phyloP scores from a whole-genome alignment of 2,888 invertebrate genomes.

The Andrena bicolor region DNA sequence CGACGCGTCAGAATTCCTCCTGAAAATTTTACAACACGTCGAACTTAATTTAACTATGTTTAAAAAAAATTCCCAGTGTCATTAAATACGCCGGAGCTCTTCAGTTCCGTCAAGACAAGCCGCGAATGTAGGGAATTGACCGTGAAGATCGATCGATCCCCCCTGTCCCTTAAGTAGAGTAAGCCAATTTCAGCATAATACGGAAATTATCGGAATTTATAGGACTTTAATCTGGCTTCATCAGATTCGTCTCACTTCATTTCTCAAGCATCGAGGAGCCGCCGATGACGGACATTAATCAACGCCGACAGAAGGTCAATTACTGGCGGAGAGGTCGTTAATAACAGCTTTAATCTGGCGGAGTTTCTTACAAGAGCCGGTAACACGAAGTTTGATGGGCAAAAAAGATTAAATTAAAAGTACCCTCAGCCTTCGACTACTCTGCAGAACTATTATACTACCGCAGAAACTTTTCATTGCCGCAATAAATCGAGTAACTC shows the following conservation, averaged over 20 bases:
- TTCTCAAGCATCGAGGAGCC: constrained; percentile 48
- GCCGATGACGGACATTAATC: constrained; percentile 69
- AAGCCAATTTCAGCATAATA: constrained; percentile 43
- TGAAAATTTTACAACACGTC: constrained; percentile 24
- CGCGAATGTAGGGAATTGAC: not conserved
- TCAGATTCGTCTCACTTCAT: constrained; percentile 51
- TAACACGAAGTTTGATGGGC: constrained; percentile 38
- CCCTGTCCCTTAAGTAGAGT: not conserved
- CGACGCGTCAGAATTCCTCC: constrained; percentile 34
- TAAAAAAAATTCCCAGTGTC: not conserved
- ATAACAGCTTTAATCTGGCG: constrained; percentile 59
- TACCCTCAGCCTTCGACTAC: constrained; percentile 17
- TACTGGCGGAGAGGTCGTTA: constrained; percentile 55
- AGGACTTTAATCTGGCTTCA: constrained; percentile 33
- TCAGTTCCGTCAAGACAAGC: not conserved
- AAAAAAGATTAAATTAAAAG: constrained; percentile 43
- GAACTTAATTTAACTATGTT: constrained; percentile 26
- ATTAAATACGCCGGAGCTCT: not conserved
- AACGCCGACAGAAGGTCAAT: constrained; percentile 68
- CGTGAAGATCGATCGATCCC: constrained; percentile 4
- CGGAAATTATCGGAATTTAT: constrained; percentile 52
- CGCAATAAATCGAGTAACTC: constrained; percentile 31
- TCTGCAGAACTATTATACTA: constrained; percentile 1
- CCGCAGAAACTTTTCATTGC: constrained; percentile 35
- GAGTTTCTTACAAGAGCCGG: constrained; percentile 18